A percentile compares a stretch with the other conserved stretches of the same genome.
These are phyloP conservation scores for Gastrophysa polygoni DNA, from an alignment of 2,888 invertebrate genomes.

Conservation along the genomic window DNA sequence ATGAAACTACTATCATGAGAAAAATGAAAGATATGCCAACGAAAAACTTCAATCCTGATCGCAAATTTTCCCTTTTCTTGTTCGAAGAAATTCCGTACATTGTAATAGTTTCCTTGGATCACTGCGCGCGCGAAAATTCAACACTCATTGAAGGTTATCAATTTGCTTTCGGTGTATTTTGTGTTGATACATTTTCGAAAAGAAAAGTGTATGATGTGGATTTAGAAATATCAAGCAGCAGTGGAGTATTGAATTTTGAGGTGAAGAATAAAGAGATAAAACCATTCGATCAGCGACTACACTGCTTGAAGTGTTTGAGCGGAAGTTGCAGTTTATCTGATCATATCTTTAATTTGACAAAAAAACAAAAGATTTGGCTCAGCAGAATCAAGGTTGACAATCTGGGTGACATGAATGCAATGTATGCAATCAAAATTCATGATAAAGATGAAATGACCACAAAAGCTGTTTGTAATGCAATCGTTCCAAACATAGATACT, in stretches of 20 bases:
- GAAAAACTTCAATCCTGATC: slow-evolving; percentile 12
- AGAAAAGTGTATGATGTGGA: slow-evolving; percentile 5
- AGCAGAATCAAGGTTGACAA: slow-evolving; percentile 10
- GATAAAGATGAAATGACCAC: background rate
- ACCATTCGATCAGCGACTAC: background rate
- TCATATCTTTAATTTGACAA: no score
- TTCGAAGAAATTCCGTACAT: slow-evolving; percentile 4
- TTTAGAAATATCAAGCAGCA: background rate
- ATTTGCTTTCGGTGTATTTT: slow-evolving; percentile 11
- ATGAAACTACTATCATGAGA: background rate
- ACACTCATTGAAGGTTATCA: background rate
- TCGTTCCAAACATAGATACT: background rate
- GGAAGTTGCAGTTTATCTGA: slow-evolving; percentile 1
- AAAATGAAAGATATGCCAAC: slow-evolving; percentile 5
- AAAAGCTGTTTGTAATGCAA: background rate
- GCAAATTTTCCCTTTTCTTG: slow-evolving; percentile 6
- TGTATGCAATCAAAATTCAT: background rate
- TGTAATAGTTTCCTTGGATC: slow-evolving; percentile 10
- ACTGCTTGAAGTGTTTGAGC: slow-evolving; percentile 2
- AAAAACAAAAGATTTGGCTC: no score
- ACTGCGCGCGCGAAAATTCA: background rate
- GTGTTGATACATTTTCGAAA: background rate
- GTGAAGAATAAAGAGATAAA: slow-evolving; percentile 8
- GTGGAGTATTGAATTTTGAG: background rate
- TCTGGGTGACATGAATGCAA: background rate